Evolutionary conservation across 1,140 invertebrate species (phyloP).

Genomic region (Drosophila auraria): DNA sequence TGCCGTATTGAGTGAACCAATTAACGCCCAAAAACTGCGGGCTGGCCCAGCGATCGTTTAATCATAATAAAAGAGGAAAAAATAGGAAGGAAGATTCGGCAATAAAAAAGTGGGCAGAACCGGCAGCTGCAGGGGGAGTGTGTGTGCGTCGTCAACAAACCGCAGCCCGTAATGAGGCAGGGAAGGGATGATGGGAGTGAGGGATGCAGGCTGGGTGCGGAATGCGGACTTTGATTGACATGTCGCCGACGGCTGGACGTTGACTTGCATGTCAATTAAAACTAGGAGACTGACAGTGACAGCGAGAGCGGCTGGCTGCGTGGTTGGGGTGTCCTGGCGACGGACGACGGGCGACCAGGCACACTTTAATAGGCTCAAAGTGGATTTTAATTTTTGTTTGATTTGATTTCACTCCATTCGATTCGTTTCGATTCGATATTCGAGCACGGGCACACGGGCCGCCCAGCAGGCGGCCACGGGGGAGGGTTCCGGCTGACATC

Average conservation of each 20-base stretch:
- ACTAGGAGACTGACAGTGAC: slow-evolving; percentile 63
- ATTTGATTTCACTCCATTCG: slow-evolving; percentile 81
- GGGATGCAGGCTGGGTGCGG: slow-evolving; percentile 13
- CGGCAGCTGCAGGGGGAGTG: slow-evolving; percentile 57
- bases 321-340: slow-evolving; percentile 21
- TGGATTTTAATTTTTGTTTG: slow-evolving; percentile 83
- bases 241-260: slow-evolving; percentile 75
- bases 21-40: slow-evolving; percentile 44
- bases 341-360: slow-evolving; percentile 33
- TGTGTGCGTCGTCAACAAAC: slow-evolving; percentile 68
- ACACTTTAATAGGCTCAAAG: slow-evolving; percentile 84
- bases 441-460: slow-evolving; percentile 17
- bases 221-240: slow-evolving; percentile 81
- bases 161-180: slow-evolving; percentile 70
- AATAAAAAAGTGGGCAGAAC: slow-evolving; percentile 35
- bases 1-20: slow-evolving; percentile 37
- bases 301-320: slow-evolving; percentile 6
- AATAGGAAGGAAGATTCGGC: slow-evolving; percentile 21
- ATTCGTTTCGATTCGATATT: slow-evolving; percentile 56
- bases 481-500: slow-evolving; percentile 47
- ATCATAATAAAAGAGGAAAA: slow-evolving; percentile 35
- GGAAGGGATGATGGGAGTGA: slow-evolving; percentile 9
- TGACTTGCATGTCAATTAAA: slow-evolving; percentile 85
- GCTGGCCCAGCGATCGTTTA: slow-evolving; percentile 18
- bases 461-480: slow-evolving; percentile 60